These are phyloP conservation scores for Lasioglossum morio DNA, from an alignment of 2,888 invertebrate species.

Conservation along the genomic window DNA sequence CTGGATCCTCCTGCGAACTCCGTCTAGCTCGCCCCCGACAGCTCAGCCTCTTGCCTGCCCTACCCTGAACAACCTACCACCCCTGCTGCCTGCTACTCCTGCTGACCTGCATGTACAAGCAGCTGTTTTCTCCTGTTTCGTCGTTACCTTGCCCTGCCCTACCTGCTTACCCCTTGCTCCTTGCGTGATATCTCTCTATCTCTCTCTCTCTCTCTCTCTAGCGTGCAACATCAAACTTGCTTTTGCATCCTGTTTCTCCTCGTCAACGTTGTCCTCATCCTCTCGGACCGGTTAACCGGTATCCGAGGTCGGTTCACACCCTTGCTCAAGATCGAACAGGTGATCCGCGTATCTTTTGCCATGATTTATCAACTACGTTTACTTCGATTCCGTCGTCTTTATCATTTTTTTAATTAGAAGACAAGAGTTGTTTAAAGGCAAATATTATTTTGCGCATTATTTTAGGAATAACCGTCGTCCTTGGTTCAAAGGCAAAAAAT, in stretches of 20 bases:
- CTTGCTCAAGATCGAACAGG: background rate
- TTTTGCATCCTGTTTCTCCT: background rate
- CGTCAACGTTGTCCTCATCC: background rate
- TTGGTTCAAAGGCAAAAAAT: too few species aligned
- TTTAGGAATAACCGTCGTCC: too few species aligned
- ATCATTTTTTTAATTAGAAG: too few species aligned
- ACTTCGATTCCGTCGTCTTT: too few species aligned
- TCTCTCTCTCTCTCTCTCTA: background rate
- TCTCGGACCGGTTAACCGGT: background rate
- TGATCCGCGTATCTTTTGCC: too few species aligned
- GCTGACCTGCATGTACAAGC: constrained; percentile 39
- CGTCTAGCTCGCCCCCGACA: background rate
- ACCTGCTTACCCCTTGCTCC: background rate
- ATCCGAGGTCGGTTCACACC: background rate
- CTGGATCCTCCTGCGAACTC: constrained; percentile 13
- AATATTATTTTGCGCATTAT: too few species aligned
- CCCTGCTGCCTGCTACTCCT: constrained; percentile 29
- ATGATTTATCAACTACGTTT: too few species aligned
- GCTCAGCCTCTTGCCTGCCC: constrained; percentile 32
- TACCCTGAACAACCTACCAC: constrained; percentile 30
- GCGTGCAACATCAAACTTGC: background rate
- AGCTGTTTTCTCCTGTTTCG: constrained; percentile 26
- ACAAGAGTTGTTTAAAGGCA: too few species aligned
- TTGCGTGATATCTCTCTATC: background rate
- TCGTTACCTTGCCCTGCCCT: background rate